Evolutionary conservation across 2,113 vertebrate genomes (phyloP).

Genomic region (Carettochelys insculpta): DNA sequence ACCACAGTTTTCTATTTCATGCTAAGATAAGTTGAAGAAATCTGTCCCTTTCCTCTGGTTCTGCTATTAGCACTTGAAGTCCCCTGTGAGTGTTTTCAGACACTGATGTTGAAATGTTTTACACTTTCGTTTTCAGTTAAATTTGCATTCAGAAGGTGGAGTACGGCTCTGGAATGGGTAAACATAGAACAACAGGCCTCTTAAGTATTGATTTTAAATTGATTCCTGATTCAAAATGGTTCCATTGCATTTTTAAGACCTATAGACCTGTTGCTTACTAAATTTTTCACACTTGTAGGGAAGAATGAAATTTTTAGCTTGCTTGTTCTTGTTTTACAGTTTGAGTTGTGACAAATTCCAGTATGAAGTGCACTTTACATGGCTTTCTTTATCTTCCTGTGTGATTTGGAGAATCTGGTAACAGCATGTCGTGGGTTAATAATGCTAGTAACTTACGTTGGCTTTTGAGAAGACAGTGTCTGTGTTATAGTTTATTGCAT

Average conservation of each 20-base stretch:
- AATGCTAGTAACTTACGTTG: neutral
- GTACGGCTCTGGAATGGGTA: constrained; percentile 33
- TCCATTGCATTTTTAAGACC: neutral
- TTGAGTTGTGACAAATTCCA: neutral
- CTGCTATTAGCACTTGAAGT: neutral
- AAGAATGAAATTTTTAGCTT: neutral
- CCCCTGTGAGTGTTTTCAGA: neutral
- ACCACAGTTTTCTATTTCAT: neutral
- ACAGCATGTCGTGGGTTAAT: neutral
- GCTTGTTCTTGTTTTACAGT: accelerated
- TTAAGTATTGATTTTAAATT: neutral
- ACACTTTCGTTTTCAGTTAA: neutral
- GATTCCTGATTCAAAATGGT: neutral
- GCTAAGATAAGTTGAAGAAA: neutral
- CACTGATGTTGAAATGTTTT: neutral
- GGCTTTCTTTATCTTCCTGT: neutral
- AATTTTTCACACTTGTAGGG: neutral
- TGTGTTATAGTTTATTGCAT: too few relatives aligned
- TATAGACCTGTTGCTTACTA: neutral
- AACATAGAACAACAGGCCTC: constrained; percentile 22
- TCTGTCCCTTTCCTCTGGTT: neutral
- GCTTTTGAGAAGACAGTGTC: neutral
- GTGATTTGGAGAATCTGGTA: neutral
- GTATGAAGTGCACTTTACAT: neutral
- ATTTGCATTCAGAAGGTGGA: neutral